Percentiles rank a stretch among this genome's conserved stretches.
Evolutionary conservation across 2,113 vertebrate genomes (phyloP).

Genomic region (Eublepharis macularius): DNA sequence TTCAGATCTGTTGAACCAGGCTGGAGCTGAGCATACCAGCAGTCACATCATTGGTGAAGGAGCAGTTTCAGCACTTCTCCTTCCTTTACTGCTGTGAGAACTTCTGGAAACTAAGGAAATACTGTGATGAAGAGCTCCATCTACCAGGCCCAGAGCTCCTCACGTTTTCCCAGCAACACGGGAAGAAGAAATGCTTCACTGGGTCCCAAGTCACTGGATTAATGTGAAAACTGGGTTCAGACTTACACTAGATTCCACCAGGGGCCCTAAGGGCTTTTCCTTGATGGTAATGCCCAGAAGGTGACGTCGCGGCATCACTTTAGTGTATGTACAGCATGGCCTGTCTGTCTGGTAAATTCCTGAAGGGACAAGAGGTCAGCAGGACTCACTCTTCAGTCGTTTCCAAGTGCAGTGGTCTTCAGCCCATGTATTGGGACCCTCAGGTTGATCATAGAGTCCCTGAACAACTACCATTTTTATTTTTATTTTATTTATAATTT

Average conservation of each 20-base stretch:
- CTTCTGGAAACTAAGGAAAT: background rate
- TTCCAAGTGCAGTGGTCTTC: too few species aligned
- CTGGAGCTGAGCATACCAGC: too few species aligned
- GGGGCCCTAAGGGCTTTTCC: background rate
- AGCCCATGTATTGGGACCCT: too few species aligned
- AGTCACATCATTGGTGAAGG: background rate
- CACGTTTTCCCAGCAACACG: background rate
- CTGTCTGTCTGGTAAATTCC: background rate
- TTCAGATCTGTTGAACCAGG: background rate
- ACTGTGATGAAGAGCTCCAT: background rate
- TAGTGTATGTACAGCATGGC: background rate
- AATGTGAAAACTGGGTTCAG: background rate
- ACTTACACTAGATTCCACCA: background rate
- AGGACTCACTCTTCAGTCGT: too few species aligned
- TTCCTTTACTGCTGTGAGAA: background rate
- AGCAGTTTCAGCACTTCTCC: background rate
- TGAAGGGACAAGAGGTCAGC: too few species aligned
- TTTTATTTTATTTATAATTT: too few species aligned
- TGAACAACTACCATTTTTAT: too few species aligned
- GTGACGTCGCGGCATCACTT: background rate
- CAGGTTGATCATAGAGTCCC: too few species aligned
- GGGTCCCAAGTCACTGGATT: background rate
- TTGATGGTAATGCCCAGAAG: background rate
- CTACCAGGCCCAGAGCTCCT: background rate
- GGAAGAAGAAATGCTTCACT: background rate